Conservation (phyloP, 2,113 vertebrate genomes). For the Ictalurus punctatus region DNA sequence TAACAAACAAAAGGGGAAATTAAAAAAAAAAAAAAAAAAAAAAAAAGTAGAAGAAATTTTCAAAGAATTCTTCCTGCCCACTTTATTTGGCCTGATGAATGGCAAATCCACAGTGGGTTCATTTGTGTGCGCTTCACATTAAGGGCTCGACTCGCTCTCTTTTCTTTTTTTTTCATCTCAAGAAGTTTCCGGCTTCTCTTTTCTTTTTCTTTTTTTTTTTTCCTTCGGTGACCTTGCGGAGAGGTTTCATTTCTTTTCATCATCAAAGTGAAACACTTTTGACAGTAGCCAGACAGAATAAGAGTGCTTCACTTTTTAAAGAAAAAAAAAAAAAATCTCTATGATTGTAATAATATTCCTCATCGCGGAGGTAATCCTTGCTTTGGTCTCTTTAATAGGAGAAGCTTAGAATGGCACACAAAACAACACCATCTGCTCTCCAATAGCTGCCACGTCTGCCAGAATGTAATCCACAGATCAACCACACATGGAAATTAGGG, state of each 20-base stretch:
- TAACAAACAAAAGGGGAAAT: conserved; percentile 8
- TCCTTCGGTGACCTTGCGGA: conserved; percentile 1
- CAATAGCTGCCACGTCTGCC: conserved; percentile 41
- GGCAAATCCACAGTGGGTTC: conserved; percentile 28
- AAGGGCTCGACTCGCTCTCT: not conserved
- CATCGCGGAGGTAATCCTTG: conserved; percentile 56
- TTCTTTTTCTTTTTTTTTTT: conserved; percentile 8
- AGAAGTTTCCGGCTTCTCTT: not conserved
- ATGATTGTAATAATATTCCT: conserved; percentile 54
- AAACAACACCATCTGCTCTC: conserved; percentile 57
- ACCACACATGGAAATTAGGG: conserved; percentile 57
- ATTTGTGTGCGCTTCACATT: conserved; percentile 27
- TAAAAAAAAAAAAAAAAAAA: no score
- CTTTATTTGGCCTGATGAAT: conserved; percentile 23
- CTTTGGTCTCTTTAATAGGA: conserved; percentile 55
- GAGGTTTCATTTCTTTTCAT: conserved; percentile 32
- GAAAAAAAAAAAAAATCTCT: conserved; percentile 14
- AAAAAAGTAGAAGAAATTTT: not conserved
- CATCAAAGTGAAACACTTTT: conserved; percentile 38
- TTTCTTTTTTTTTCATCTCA: conserved; percentile 21
- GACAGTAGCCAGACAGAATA: conserved; percentile 44
- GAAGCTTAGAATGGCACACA: conserved; percentile 56
- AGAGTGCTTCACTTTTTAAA: conserved; percentile 15
- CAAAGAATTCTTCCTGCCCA: conserved; percentile 24
- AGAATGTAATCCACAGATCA: conserved; percentile 61